Conservation (phyloP, 2,113 vertebrate species). For the Megaptera novaeangliae region DNA sequence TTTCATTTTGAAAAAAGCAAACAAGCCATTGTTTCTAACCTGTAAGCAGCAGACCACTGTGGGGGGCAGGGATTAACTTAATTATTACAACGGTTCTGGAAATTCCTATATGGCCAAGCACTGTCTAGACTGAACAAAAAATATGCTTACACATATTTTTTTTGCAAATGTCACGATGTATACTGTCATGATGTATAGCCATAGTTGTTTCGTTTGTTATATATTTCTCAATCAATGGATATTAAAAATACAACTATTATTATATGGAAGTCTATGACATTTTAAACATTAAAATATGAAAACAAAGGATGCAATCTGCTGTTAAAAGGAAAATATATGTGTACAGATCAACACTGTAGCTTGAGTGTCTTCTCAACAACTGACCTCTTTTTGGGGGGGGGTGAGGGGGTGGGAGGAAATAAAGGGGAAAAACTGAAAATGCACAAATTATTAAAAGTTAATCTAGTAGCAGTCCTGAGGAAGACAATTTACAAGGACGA, state of each 20-base stretch:
- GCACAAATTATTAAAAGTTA: constrained; percentile 27
- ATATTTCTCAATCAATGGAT: neutral
- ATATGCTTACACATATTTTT: neutral
- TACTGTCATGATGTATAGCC: neutral
- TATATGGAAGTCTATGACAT: neutral
- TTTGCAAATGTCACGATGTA: neutral
- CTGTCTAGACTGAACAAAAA: constrained; percentile 39
- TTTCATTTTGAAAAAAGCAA: constrained; percentile 21
- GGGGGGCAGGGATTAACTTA: neutral
- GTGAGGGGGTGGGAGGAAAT: neutral
- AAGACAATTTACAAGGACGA: constrained; percentile 27
- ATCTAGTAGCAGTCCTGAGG: neutral
- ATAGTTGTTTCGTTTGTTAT: neutral
- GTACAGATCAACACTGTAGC: neutral
- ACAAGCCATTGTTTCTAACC: constrained; percentile 17
- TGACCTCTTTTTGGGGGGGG: neutral
- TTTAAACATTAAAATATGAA: constrained; percentile 37
- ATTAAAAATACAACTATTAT: constrained; percentile 12
- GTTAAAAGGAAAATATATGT: neutral
- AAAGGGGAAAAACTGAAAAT: neutral
- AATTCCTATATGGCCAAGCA: neutral
- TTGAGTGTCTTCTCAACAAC: constrained; percentile 41
- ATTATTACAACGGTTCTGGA: constrained; percentile 17
- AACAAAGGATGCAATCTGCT: neutral
- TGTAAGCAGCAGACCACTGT: neutral